A percentile compares a stretch with the other conserved stretches of the same genome.
Conservation (phyloP, 2,888 invertebrate genomes). For the Lithophane leautieri region DNA sequence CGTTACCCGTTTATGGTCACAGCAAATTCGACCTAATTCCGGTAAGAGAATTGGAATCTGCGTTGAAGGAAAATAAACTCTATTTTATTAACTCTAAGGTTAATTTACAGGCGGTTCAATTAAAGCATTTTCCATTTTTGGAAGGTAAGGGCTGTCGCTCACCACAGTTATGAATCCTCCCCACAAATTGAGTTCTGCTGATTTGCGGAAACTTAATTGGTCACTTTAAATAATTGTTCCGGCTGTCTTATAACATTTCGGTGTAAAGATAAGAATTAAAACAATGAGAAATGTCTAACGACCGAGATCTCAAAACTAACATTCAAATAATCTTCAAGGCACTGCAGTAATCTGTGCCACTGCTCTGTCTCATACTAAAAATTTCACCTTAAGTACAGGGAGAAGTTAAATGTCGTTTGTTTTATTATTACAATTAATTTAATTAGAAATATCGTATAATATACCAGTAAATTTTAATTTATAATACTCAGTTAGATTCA, state of each 20-base stretch:
- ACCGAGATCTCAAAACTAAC: not conserved
- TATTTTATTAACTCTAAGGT: conserved; percentile 36
- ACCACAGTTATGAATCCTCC: conserved; percentile 50
- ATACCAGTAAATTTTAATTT: too few species aligned
- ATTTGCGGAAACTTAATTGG: conserved; percentile 64
- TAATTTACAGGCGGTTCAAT: conserved; percentile 39
- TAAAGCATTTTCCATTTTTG: conserved; percentile 62
- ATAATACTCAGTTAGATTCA: too few species aligned
- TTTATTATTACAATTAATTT: too few species aligned
- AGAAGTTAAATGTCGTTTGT: not conserved
- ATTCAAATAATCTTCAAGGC: not conserved
- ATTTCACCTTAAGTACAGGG: not conserved
- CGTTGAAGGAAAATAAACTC: conserved; percentile 44
- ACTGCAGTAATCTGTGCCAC: too few species aligned
- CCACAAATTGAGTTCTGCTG: conserved; percentile 63
- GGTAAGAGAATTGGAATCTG: conserved; percentile 4
- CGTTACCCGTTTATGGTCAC: conserved; percentile 60
- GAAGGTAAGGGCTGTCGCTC: conserved; percentile 62
- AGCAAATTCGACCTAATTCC: conserved; percentile 56
- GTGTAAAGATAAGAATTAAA: conserved; percentile 19
- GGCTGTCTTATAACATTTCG: conserved; percentile 12
- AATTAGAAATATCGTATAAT: too few species aligned
- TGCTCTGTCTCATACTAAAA: not conserved
- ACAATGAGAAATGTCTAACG: not conserved
- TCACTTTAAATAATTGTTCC: conserved; percentile 56